Conservation (phyloP, 1,140 invertebrate species). For the Condylostylus longicornis region DNA sequence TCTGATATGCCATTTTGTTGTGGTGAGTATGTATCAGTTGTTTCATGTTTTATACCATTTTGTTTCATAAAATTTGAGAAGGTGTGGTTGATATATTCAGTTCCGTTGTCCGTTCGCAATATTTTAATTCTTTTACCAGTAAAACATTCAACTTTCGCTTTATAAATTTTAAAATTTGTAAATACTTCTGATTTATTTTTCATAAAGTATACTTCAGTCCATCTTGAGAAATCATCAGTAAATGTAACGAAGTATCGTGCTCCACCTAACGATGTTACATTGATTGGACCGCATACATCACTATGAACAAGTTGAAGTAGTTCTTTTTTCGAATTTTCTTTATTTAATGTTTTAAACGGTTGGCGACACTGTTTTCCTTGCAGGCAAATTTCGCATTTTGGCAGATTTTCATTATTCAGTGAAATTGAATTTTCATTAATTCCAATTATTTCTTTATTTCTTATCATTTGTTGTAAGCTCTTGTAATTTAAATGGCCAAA, state of each 20-base stretch:
- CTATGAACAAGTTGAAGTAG: conserved; percentile 27
- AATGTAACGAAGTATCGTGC: conserved; percentile 26
- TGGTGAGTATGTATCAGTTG: conserved; percentile 25
- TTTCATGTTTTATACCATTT: conserved; percentile 25
- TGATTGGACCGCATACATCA: conserved; percentile 34
- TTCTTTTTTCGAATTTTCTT: background rate
- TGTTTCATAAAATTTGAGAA: conserved; percentile 14
- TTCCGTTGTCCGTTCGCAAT: conserved; percentile 29
- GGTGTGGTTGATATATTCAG: conserved; percentile 21
- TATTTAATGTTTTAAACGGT: background rate
- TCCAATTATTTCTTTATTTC: no score
- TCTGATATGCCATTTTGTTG: conserved; percentile 31
- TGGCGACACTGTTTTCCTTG: background rate
- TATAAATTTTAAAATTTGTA: conserved; percentile 6
- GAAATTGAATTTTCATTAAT: no score
- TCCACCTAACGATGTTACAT: conserved; percentile 20
- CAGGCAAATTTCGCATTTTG: background rate
- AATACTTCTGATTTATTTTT: conserved; percentile 28
- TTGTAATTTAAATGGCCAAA: no score
- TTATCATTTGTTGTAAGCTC: no score
- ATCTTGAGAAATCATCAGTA: conserved; percentile 32
- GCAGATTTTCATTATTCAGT: no score
- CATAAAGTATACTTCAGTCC: conserved; percentile 28
- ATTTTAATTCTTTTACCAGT: no score
- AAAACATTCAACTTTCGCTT: background rate